phyloP scores from a whole-genome alignment of 64 coral and sea anemone genomes.

The Porites lutea region DNA sequence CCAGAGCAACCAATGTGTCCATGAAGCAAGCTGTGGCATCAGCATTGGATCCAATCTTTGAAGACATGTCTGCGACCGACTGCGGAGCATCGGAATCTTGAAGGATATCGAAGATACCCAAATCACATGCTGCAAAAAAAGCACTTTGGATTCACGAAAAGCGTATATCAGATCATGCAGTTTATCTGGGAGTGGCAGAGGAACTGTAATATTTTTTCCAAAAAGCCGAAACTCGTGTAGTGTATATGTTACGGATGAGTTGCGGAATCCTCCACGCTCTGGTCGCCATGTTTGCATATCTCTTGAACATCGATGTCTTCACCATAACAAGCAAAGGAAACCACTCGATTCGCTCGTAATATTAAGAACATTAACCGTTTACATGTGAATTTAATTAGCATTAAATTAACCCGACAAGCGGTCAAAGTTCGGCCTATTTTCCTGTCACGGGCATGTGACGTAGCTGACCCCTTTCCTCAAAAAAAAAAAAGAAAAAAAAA shows the following conservation, averaged over 20 bases:
- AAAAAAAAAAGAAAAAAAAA: too few species aligned
- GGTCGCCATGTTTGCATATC: too few species aligned
- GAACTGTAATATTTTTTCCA: not conserved
- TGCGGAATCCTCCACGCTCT: not conserved
- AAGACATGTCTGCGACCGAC: not conserved
- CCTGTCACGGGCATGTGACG: too few species aligned
- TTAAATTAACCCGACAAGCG: too few species aligned
- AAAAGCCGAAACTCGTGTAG: not conserved
- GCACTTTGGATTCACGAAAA: constrained; percentile 17
- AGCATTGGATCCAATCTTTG: not conserved
- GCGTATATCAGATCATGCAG: constrained; percentile 33
- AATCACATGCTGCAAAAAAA: constrained; percentile 52
- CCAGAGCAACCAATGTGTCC: constrained; percentile 47
- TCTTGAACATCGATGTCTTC: too few species aligned
- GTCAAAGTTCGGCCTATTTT: too few species aligned
- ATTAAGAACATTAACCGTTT: too few species aligned
- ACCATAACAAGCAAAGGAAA: too few species aligned
- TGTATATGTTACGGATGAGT: not conserved
- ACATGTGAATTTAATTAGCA: too few species aligned
- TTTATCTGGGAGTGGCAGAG: constrained; percentile 2
- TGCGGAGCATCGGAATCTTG: constrained; percentile 1
- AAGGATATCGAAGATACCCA: constrained; percentile 71
- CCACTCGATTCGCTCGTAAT: too few species aligned
- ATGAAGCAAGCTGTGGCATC: constrained; percentile 52
- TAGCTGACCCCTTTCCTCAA: too few species aligned